phyloP scores from a whole-genome alignment of 2,113 vertebrate species.

The Lontra canadensis region DNA sequence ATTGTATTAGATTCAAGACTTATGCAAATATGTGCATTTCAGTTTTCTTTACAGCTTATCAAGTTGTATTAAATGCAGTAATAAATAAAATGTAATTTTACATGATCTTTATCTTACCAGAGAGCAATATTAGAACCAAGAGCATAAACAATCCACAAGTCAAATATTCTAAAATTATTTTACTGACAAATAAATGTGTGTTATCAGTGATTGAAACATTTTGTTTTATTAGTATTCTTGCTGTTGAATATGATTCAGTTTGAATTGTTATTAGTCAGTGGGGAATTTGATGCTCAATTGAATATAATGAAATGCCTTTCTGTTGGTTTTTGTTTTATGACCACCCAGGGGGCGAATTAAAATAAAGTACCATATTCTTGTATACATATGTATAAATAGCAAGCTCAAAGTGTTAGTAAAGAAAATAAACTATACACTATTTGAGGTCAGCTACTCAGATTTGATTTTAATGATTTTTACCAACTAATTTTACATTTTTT shows the following conservation, averaged over 20 bases:
- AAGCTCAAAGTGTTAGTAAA: background rate
- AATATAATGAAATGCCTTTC: background rate
- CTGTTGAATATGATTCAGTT: background rate
- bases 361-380: background rate
- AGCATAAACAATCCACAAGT: background rate
- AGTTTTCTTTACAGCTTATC: background rate
- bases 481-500: background rate
- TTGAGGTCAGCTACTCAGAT: background rate
- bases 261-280: background rate
- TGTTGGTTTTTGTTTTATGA: background rate
- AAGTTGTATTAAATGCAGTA: background rate
- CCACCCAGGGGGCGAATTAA: background rate
- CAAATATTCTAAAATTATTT: background rate
- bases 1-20: background rate
- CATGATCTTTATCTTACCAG: background rate
- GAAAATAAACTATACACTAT: background rate
- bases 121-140: background rate
- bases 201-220: background rate
- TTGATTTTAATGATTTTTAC: background rate
- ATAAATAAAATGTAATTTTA: background rate
- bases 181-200: background rate
- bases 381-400: background rate
- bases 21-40: background rate
- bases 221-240: background rate
- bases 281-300: background rate